Evolutionary conservation across 2,888 invertebrate species (phyloP).

Genomic region (Synergus laeviventris): DNA sequence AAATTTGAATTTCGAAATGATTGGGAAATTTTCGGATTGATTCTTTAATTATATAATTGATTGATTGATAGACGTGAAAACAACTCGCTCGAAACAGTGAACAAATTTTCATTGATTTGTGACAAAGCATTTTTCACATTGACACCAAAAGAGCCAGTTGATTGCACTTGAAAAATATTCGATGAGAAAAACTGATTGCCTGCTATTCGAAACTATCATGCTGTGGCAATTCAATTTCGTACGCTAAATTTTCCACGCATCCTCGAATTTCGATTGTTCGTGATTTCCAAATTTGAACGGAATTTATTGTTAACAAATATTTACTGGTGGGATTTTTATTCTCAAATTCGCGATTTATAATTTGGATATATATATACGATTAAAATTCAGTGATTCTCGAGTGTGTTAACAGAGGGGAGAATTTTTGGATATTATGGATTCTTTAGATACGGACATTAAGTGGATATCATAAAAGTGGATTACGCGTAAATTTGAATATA

Average conservation of each 20-base stretch:
- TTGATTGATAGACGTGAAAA: neutral
- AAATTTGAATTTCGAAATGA: no score
- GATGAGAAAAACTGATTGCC: conserved; percentile 24
- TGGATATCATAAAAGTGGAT: conserved; percentile 49
- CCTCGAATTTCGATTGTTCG: neutral
- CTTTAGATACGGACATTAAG: conserved; percentile 44
- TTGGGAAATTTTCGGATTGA: no score
- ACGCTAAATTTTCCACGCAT: conserved; percentile 11
- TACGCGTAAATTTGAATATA: conserved; percentile 55
- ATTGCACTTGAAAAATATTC: conserved; percentile 14
- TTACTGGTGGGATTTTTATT: neutral
- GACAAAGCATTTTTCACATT: conserved; percentile 17
- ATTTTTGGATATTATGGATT: conserved; percentile 20
- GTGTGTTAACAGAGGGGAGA: neutral
- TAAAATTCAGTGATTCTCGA: neutral
- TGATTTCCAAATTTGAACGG: neutral
- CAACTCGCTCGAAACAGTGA: neutral
- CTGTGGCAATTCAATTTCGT: conserved; percentile 12
- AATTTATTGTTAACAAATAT: neutral
- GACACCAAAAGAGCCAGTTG: conserved; percentile 25
- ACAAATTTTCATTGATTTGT: conserved; percentile 3
- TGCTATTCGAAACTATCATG: conserved; percentile 3
- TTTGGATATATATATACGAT: neutral
- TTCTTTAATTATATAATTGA: no score
- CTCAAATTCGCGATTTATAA: neutral